These are phyloP conservation scores for Clistopyga incitator DNA, from an alignment of 2,888 invertebrate genomes.

Conservation along the genomic window DNA sequence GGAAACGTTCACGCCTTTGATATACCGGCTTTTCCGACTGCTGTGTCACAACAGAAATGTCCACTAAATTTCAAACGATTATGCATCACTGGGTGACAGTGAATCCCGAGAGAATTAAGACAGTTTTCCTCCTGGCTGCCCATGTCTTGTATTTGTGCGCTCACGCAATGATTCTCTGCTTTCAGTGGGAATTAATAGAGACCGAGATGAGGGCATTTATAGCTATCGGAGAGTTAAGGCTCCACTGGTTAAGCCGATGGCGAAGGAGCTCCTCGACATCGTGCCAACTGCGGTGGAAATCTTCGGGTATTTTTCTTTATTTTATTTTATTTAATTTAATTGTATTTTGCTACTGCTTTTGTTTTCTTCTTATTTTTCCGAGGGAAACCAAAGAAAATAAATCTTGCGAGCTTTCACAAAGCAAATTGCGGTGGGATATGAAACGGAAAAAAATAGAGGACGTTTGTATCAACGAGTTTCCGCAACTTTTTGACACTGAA, in stretches of 20 bases:
- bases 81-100: constrained; percentile 69
- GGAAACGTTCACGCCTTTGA: constrained; percentile 67
- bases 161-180: constrained; percentile 11
- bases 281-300: background rate
- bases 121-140: constrained; percentile 10
- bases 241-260: background rate
- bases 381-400: background rate
- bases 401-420: background rate
- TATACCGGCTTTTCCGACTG: constrained; percentile 71
- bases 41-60: constrained; percentile 75
- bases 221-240: constrained; percentile 17
- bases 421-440: background rate
- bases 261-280: background rate
- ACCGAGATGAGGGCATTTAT: constrained; percentile 21
- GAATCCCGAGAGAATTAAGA: constrained; percentile 34
- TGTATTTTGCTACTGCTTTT: no score
- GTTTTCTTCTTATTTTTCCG: background rate
- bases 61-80: constrained; percentile 76
- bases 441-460: background rate
- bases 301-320: background rate
- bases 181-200: constrained; percentile 19
- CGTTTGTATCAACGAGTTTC: background rate
- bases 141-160: background rate
- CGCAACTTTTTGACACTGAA: background rate
- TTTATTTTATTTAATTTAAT: no score